phyloP scores from a whole-genome alignment of 1,140 invertebrate species.

The Patella vulgata region DNA sequence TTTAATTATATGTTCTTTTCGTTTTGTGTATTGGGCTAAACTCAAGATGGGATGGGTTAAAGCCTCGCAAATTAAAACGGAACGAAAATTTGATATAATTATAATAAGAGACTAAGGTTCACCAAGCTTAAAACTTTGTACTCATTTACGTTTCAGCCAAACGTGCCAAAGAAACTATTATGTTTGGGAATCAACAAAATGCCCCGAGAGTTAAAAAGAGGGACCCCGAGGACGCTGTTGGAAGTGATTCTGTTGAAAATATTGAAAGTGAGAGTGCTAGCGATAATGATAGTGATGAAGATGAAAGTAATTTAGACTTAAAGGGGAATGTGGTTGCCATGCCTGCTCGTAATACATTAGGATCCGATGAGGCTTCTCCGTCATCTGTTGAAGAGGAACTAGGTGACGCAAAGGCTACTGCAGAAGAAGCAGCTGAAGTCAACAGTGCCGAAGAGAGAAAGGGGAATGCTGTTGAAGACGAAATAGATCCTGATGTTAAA shows the following conservation, averaged over 20 bases:
- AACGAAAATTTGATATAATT: no score
- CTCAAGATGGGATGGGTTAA: no score
- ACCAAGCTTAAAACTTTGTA: no score
- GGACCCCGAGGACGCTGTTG: constrained; percentile 17
- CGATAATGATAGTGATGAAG: background rate
- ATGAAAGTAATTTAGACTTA: background rate
- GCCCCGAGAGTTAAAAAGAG: constrained; percentile 28
- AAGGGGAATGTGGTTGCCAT: background rate
- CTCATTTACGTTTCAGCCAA: no score
- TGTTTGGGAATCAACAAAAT: constrained; percentile 53
- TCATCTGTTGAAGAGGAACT: background rate
- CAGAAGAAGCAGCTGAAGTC: no score
- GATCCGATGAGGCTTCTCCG: background rate
- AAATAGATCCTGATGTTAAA: no score
- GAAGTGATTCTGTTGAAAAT: background rate
- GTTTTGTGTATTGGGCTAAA: no score
- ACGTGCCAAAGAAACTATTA: constrained; percentile 38
- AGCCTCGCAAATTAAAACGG: no score
- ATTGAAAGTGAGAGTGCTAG: background rate
- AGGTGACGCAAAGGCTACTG: background rate
- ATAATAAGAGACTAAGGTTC: no score
- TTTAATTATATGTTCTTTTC: no score
- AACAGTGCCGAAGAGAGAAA: no score
- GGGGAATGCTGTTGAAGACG: no score
- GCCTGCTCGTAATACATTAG: background rate